phyloP scores from a whole-genome alignment of 2,797 vertebrate species.

The Siniperca obscura region DNA sequence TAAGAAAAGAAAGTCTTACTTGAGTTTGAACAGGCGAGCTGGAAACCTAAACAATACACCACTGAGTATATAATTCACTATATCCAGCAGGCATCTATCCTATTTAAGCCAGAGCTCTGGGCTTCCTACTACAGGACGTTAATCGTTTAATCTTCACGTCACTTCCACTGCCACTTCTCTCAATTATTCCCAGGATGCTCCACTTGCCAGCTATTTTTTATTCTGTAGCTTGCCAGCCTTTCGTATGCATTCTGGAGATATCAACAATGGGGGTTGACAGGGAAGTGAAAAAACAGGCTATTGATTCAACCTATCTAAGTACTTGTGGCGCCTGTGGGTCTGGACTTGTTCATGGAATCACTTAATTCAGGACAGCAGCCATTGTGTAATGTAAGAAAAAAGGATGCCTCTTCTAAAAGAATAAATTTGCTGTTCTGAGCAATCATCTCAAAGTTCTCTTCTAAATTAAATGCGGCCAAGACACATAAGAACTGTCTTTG shows the following conservation, averaged over 20 bases:
- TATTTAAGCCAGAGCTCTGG: conserved; percentile 64
- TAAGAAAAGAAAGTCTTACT: conserved; percentile 63
- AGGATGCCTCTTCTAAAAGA: conserved; percentile 55
- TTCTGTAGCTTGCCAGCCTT: conserved; percentile 65
- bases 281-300: conserved; percentile 64
- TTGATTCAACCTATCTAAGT: conserved; percentile 79
- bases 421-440: conserved; percentile 48
- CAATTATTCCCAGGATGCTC: conserved; percentile 75
- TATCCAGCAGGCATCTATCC: conserved; percentile 67
- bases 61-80: conserved; percentile 53
- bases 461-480: conserved; percentile 37
- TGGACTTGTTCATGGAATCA: conserved; percentile 70
- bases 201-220: conserved; percentile 72
- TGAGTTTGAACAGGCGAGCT: conserved; percentile 72
- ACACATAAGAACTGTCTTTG: conserved; percentile 47
- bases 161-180: conserved; percentile 74
- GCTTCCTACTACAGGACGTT: conserved; percentile 62
- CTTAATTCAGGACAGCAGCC: conserved; percentile 68
- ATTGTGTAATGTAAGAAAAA: conserved; percentile 67
- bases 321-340: conserved; percentile 70
- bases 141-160: conserved; percentile 80
- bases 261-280: conserved; percentile 75
- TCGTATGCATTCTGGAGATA: conserved; percentile 70
- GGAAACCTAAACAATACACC: conserved; percentile 60
- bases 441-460: conserved; percentile 48